phyloP scores from a whole-genome alignment of 1,140 invertebrate genomes.

The Drosophila eugracilis region DNA sequence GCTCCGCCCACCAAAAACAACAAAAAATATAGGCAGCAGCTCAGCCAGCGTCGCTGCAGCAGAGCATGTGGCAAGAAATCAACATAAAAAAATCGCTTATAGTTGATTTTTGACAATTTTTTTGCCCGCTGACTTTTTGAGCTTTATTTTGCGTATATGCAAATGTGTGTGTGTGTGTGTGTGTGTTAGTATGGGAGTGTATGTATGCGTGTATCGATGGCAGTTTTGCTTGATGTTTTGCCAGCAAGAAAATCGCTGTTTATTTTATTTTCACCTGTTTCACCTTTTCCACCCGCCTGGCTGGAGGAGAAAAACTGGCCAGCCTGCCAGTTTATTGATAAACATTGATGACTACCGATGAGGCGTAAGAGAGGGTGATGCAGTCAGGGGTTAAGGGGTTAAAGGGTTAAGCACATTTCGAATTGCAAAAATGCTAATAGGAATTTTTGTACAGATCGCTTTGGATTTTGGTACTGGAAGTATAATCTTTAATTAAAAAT shows the following conservation, averaged over 20 bases:
- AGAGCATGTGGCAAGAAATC: constrained; percentile 36
- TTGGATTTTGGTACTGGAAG: too few relatives aligned
- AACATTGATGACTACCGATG: constrained; percentile 47
- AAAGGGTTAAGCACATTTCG: background rate
- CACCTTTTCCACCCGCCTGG: too few relatives aligned
- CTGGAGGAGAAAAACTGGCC: too few relatives aligned
- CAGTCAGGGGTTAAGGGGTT: constrained; percentile 40
- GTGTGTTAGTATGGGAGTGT: constrained; percentile 13
- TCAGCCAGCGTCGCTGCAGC: constrained; percentile 11
- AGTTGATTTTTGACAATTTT: constrained; percentile 82
- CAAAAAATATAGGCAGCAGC: constrained; percentile 11
- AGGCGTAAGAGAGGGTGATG: background rate
- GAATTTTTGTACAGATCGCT: too few relatives aligned
- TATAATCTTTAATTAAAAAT: too few relatives aligned
- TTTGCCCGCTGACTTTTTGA: constrained; percentile 57
- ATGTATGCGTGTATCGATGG: constrained; percentile 19
- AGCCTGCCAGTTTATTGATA: constrained; percentile 78
- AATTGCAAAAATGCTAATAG: too few relatives aligned
- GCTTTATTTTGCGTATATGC: constrained; percentile 58
- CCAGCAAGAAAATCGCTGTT: constrained; percentile 6
- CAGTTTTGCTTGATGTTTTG: constrained; percentile 49
- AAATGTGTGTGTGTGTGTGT: constrained; percentile 7
- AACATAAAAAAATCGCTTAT: constrained; percentile 50
- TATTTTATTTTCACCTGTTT: constrained; percentile 34
- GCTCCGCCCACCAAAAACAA: constrained; percentile 68